Conservation (phyloP, 2,888 invertebrate species). For the Nomada goodeniana region DNA sequence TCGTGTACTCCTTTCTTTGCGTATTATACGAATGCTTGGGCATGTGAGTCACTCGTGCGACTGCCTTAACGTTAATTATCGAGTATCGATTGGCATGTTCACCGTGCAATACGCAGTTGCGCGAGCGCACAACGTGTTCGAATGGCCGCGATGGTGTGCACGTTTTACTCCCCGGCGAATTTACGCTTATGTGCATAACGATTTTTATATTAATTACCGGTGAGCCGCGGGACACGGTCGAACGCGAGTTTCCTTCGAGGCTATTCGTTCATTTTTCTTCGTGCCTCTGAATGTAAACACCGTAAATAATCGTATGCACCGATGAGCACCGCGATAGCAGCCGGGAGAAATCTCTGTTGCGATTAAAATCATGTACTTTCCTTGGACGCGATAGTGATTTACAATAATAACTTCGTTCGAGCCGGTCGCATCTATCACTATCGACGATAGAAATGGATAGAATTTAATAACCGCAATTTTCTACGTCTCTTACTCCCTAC, state of each 20-base stretch:
- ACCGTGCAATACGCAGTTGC: conserved; percentile 6
- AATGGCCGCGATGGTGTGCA: conserved; percentile 5
- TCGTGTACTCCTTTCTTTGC: no score
- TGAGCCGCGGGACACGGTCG: background rate
- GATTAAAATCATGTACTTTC: conserved; percentile 19
- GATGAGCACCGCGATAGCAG: conserved; percentile 34
- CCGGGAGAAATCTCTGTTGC: conserved; percentile 9
- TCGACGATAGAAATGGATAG: background rate
- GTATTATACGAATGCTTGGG: background rate
- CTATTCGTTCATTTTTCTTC: conserved; percentile 14
- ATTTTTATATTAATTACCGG: conserved; percentile 55
- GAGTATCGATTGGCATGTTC: conserved; percentile 41
- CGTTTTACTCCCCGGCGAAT: conserved; percentile 26
- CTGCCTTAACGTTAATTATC: conserved; percentile 46
- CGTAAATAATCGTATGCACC: conserved; percentile 39
- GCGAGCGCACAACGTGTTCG: conserved; percentile 24
- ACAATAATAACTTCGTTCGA: conserved; percentile 2
- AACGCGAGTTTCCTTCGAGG: background rate
- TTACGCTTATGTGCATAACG: conserved; percentile 35
- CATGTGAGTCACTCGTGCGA: conserved; percentile 6
- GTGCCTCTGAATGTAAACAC: conserved; percentile 35
- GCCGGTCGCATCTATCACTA: background rate
- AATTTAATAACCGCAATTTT: background rate
- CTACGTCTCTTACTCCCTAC: background rate
- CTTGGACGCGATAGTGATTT: conserved; percentile 1